Evolutionary conservation across 2,888 invertebrate species (phyloP).

Genomic region (Orthosia gothica): DNA sequence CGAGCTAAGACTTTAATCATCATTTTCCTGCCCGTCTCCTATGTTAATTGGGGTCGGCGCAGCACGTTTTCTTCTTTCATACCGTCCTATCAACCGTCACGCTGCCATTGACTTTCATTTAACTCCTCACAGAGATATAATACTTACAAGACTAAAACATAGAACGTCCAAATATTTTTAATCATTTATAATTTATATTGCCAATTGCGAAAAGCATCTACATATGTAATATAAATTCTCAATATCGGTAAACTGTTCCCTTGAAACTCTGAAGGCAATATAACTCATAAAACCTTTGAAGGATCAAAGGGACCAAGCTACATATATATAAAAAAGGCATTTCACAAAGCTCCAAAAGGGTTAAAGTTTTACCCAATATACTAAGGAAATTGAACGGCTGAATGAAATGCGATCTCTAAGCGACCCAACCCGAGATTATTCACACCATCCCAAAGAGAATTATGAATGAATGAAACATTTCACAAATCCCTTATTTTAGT

Average conservation of each 20-base stretch:
- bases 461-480: conserved; percentile 39
- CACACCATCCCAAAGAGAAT: conserved; percentile 7
- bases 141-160: neutral
- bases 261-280: neutral
- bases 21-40: no score
- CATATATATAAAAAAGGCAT: neutral
- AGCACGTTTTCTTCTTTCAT: no score
- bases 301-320: neutral
- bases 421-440: conserved; percentile 13
- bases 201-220: neutral
- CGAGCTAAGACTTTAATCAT: neutral
- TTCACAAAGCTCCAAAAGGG: neutral
- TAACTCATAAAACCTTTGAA: neutral
- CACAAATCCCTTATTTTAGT: conserved; percentile 24
- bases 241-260: neutral
- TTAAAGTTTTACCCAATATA: neutral
- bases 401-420: neutral
- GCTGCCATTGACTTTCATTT: no score
- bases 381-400: neutral
- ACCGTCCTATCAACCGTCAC: no score
- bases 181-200: neutral
- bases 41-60: no score
- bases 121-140: no score
- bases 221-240: neutral
- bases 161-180: neutral